Evolutionary conservation across 2,888 invertebrate genomes (phyloP).

Genomic region (Timandra comae): DNA sequence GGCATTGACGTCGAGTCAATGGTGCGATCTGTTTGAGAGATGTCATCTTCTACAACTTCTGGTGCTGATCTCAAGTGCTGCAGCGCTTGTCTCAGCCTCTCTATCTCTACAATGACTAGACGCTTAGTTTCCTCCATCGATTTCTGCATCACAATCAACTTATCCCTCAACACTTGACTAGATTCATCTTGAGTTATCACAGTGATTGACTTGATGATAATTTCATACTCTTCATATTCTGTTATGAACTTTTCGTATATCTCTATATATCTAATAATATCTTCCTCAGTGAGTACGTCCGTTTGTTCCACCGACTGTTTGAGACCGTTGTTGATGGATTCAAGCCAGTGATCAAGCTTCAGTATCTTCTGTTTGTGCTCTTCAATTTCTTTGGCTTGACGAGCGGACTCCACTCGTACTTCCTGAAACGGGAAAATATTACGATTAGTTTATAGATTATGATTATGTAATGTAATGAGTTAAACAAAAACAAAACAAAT

Average conservation of each 20-base stretch:
- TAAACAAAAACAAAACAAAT: too few species aligned
- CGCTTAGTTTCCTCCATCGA: slow-evolving; percentile 79
- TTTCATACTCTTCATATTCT: slow-evolving; percentile 67
- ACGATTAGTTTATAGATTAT: too few species aligned
- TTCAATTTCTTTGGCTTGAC: slow-evolving; percentile 53
- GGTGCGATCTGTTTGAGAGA: slow-evolving; percentile 77
- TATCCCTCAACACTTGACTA: slow-evolving; percentile 73
- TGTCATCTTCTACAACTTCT: slow-evolving; percentile 61
- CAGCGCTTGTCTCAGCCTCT: slow-evolving; percentile 68
- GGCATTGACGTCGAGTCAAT: slow-evolving; percentile 84
- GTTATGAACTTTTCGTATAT: slow-evolving; percentile 64
- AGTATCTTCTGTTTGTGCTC: slow-evolving; percentile 56
- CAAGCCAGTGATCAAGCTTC: slow-evolving; percentile 70
- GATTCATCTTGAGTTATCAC: slow-evolving; percentile 64
- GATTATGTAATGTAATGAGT: too few species aligned
- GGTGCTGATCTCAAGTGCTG: slow-evolving; percentile 48
- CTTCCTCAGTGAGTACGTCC: slow-evolving; percentile 54
- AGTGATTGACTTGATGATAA: slow-evolving; percentile 60
- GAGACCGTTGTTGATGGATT: slow-evolving; percentile 65
- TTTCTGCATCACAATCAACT: slow-evolving; percentile 73
- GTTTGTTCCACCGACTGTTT: slow-evolving; percentile 58
- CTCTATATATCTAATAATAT: slow-evolving; percentile 64
- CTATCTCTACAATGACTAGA: slow-evolving; percentile 78
- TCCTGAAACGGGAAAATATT: slow-evolving; percentile 66
- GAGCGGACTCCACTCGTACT: slow-evolving; percentile 59